A percentile compares a stretch with the other conserved stretches of the same genome.
Conservation (phyloP, 2,888 invertebrate genomes). For the Nomada lathburiana region DNA sequence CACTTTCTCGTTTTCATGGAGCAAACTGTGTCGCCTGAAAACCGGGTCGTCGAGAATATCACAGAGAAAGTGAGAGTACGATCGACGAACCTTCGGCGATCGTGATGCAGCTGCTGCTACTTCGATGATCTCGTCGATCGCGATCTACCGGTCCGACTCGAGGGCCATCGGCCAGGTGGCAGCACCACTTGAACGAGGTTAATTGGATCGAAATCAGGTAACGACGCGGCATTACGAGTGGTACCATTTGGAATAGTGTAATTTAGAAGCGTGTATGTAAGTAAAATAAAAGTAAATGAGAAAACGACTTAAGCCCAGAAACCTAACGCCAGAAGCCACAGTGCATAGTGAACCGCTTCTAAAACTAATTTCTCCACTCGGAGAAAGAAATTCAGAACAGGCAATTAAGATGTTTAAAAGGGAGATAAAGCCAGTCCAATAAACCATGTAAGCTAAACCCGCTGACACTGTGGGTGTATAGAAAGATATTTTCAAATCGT, state of each 20-base stretch:
- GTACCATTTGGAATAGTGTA: too few species aligned
- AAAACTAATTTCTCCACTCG: not conserved
- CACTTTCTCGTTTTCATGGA: slow-evolving; percentile 78
- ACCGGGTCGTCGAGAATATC: slow-evolving; percentile 76
- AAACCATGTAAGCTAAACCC: too few species aligned
- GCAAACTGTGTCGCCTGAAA: slow-evolving; percentile 73
- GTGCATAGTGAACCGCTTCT: not conserved
- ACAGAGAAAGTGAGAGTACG: slow-evolving; percentile 81
- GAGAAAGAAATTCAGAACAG: not conserved
- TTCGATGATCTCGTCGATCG: slow-evolving; percentile 53
- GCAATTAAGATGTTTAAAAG: not conserved
- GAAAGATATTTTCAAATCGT: too few species aligned
- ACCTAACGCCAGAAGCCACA: not conserved
- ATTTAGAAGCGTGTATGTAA: not conserved
- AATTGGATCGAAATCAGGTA: not conserved
- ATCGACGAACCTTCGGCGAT: slow-evolving; percentile 60
- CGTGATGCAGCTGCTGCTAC: slow-evolving; percentile 69
- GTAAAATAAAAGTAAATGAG: not conserved
- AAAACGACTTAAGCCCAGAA: not conserved
- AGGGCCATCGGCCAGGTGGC: slow-evolving; percentile 30
- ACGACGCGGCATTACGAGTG: not conserved
- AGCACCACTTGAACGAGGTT: slow-evolving; percentile 41
- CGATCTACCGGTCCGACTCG: slow-evolving; percentile 31
- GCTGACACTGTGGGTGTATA: too few species aligned
- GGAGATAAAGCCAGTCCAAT: not conserved